These are phyloP conservation scores for Ctenopoma multispine DNA, from an alignment of 2,797 vertebrate species.

Conservation along the genomic window DNA sequence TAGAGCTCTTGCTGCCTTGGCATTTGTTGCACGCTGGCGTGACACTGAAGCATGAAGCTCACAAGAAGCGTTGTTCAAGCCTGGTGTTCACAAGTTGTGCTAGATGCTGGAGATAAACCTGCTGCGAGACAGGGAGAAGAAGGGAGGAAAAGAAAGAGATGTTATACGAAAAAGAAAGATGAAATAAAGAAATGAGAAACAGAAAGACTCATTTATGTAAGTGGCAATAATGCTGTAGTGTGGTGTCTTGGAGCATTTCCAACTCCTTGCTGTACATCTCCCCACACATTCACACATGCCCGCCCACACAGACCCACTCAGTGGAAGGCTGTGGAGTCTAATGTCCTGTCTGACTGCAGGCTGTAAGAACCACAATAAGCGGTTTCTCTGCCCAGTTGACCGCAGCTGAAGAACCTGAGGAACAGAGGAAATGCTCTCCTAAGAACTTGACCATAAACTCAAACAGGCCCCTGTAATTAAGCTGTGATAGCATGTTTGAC, in stretches of 20 bases:
- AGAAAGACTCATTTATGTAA: conserved; percentile 52
- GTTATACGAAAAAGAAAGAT: conserved; percentile 5
- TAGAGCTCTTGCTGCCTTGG: conserved; percentile 41
- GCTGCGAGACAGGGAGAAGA: conserved; percentile 22
- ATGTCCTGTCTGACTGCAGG: conserved; percentile 68
- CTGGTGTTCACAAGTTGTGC: conserved; percentile 19
- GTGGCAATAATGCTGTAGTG: conserved; percentile 44
- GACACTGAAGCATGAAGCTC: conserved; percentile 36
- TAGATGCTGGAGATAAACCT: conserved; percentile 32
- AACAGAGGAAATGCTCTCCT: conserved; percentile 38
- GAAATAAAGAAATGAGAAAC: conserved; percentile 21
- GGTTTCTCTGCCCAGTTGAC: conserved; percentile 59
- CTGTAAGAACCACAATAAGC: conserved; percentile 61
- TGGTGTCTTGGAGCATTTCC: conserved; percentile 61
- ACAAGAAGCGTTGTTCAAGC: conserved; percentile 11
- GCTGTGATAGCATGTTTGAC: conserved; percentile 24
- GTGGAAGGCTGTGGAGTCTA: conserved; percentile 60
- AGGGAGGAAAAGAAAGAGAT: neutral
- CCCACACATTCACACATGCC: conserved; percentile 63
- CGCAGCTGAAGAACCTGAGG: conserved; percentile 35
- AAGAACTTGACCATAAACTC: conserved; percentile 11
- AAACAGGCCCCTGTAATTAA: conserved; percentile 34
- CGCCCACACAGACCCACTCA: conserved; percentile 65
- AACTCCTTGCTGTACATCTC: conserved; percentile 57
- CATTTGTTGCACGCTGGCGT: conserved; percentile 38